These are phyloP conservation scores for Sula dactylatra DNA, from an alignment of 2,113 vertebrate genomes.

Conservation along the genomic window DNA sequence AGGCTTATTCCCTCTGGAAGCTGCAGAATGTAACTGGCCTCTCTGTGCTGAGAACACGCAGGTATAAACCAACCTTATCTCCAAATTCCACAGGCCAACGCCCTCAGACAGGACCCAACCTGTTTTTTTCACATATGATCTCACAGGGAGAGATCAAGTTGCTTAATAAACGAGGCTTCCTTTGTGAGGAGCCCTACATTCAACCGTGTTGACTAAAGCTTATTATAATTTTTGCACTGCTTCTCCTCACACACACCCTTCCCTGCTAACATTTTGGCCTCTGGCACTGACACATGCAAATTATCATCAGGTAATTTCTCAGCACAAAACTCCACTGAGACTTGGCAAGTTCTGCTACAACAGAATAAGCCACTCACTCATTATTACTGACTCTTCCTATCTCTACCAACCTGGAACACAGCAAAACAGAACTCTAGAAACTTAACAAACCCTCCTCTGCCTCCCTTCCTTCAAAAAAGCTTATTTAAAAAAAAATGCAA, in stretches of 20 bases:
- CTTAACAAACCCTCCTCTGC: not conserved
- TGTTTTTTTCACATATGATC: constrained; percentile 41
- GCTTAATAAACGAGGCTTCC: not conserved
- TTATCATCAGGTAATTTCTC: not conserved
- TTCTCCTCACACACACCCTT: not conserved
- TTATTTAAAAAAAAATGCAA: not conserved
- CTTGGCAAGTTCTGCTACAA: not conserved
- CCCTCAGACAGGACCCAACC: constrained; percentile 32
- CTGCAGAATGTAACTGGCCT: constrained; percentile 26
- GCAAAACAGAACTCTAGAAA: not conserved
- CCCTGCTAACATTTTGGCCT: not conserved
- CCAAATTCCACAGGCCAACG: not conserved
- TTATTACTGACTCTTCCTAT: not conserved
- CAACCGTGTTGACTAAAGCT: constrained; percentile 5
- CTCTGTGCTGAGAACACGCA: not conserved
- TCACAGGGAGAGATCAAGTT: not conserved
- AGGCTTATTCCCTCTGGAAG: not conserved
- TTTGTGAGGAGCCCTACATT: not conserved
- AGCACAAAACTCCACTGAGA: not conserved
- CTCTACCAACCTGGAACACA: not conserved
- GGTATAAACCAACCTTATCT: constrained; percentile 18
- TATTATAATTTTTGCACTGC: constrained; percentile 16
- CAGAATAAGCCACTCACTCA: not conserved
- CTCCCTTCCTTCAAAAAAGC: not conserved
- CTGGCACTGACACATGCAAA: not conserved